phyloP scores from a whole-genome alignment of 2,888 invertebrate genomes.

The Cyclophora punctaria region DNA sequence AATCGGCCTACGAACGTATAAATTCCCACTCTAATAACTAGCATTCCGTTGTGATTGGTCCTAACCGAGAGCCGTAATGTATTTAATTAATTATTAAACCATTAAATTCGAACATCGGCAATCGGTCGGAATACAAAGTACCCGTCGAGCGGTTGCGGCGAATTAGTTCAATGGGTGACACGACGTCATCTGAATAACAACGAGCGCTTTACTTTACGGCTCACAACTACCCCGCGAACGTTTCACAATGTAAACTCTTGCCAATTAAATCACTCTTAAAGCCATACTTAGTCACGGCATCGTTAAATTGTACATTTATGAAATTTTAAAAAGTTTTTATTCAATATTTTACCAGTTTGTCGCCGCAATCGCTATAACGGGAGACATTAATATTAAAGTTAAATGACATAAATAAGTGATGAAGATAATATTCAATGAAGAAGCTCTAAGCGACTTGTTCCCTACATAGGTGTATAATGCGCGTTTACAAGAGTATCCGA shows the following conservation, averaged over 20 bases:
- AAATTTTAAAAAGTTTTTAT: conserved; percentile 7
- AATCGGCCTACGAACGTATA: conserved; percentile 32
- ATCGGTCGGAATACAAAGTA: conserved; percentile 28
- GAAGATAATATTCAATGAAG: conserved; percentile 38
- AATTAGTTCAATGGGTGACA: conserved; percentile 23
- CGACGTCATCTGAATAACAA: conserved; percentile 23
- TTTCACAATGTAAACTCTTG: conserved; percentile 10
- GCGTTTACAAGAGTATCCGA: conserved; percentile 25
- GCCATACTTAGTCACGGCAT: conserved; percentile 7
- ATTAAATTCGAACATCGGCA: conserved; percentile 28
- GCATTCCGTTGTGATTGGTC: conserved; percentile 48
- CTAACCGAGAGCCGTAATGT: conserved; percentile 37
- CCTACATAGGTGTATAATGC: conserved; percentile 36
- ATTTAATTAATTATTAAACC: conserved; percentile 38
- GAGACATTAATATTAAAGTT: conserved; percentile 29
- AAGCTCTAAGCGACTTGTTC: conserved; percentile 35
- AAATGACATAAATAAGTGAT: conserved; percentile 27
- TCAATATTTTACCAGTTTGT: conserved; percentile 24
- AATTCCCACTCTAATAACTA: conserved; percentile 43
- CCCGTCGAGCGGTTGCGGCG: conserved; percentile 16
- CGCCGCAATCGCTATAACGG: conserved; percentile 19
- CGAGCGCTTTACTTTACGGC: conserved; percentile 9
- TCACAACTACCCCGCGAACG: neutral
- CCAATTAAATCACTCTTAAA: conserved; percentile 13
- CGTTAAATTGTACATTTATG: conserved; percentile 9